A percentile compares a stretch with the other conserved stretches of the same genome.
These are phyloP conservation scores for Pseudocheirus occidentalis DNA, from an alignment of 2,797 vertebrate genomes.

Conservation along the genomic window DNA sequence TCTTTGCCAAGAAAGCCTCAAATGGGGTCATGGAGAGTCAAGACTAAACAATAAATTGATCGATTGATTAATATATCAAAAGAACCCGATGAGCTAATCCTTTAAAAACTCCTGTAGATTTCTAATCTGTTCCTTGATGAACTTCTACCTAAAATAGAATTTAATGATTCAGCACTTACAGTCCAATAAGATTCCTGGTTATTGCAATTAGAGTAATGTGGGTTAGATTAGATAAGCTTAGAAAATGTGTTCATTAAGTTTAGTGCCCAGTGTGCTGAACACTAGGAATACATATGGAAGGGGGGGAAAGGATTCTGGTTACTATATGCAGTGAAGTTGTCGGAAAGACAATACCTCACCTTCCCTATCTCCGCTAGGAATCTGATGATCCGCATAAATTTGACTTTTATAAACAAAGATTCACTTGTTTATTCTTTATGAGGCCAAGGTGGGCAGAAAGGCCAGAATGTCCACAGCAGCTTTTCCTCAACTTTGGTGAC, in stretches of 20 bases:
- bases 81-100: background rate
- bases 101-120: background rate
- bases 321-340: background rate
- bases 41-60: background rate
- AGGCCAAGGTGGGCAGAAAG: background rate
- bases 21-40: background rate
- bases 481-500: background rate
- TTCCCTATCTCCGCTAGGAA: background rate
- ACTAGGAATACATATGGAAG: background rate
- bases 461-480: fast-evolving
- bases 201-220: background rate
- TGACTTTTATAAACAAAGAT: background rate
- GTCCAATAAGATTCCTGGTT: background rate
- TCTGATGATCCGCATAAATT: background rate
- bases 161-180: background rate
- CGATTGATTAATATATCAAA: background rate
- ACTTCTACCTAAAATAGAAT: background rate
- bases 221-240: background rate
- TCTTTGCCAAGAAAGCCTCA: background rate
- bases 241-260: background rate
- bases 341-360: background rate
- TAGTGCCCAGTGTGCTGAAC: background rate
- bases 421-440: background rate
- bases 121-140: background rate
- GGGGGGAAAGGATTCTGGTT: background rate